Percentiles rank a stretch among this genome's conserved stretches.
Evolutionary conservation across 2,113 vertebrate species (phyloP).

Genomic region (Hyperoodon ampullatus): DNA sequence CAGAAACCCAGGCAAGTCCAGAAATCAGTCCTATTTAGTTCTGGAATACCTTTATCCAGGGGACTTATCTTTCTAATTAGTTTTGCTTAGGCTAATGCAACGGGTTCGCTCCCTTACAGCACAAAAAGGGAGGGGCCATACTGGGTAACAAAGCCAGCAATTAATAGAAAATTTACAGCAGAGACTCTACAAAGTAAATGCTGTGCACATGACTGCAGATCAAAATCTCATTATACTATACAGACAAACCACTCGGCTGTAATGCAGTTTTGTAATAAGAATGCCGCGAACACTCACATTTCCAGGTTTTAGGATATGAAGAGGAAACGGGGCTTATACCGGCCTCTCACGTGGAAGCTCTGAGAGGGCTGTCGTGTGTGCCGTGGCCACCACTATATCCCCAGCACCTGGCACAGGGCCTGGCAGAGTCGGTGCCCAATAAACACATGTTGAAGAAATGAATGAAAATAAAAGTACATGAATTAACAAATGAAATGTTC

Average conservation of each 20-base stretch:
- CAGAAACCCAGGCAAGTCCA: conserved; percentile 23
- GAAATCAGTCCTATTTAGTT: conserved; percentile 30
- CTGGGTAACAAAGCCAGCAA: conserved; percentile 53
- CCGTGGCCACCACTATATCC: conserved; percentile 18
- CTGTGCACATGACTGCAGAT: conserved; percentile 51
- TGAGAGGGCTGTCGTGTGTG: not conserved
- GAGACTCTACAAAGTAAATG: conserved; percentile 63
- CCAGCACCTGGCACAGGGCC: conserved; percentile 48
- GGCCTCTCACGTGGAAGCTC: conserved; percentile 32
- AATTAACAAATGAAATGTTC: conserved; percentile 60
- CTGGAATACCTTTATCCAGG: conserved; percentile 5
- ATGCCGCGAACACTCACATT: not conserved
- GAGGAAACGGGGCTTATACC: conserved; percentile 31
- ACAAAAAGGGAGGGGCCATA: not conserved
- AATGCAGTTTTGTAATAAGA: conserved; percentile 58
- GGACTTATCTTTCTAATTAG: conserved; percentile 42
- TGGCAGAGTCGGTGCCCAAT: not conserved
- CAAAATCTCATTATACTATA: conserved; percentile 57
- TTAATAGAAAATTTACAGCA: conserved; percentile 63
- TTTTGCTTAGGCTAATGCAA: conserved; percentile 40
- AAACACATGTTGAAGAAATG: conserved; percentile 32
- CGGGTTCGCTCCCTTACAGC: not conserved
- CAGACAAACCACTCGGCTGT: conserved; percentile 31
- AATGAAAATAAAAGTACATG: conserved; percentile 55
- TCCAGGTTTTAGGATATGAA: conserved; percentile 54